phyloP scores from a whole-genome alignment of 2,113 vertebrate genomes.

The Reinhardtius hippoglossoides region DNA sequence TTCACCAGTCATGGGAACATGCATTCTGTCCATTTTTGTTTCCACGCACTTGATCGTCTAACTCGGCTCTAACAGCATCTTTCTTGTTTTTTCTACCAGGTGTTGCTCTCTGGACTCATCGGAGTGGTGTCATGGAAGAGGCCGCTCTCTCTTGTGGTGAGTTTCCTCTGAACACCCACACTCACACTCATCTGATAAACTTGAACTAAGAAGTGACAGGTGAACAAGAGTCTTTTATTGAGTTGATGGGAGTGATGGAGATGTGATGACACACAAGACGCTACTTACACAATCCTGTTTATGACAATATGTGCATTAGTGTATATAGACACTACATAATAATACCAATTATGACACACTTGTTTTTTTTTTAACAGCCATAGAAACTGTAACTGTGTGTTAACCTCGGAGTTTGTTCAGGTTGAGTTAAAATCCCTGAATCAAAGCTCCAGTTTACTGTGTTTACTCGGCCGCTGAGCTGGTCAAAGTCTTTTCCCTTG shows the following conservation, averaged over 20 bases:
- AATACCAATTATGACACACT: neutral
- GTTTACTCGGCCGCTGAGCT: constrained; percentile 28
- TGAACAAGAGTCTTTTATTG: constrained; percentile 23
- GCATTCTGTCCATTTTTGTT: neutral
- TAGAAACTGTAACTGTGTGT: neutral
- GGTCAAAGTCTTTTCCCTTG: constrained; percentile 26
- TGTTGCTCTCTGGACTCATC: constrained; percentile 95
- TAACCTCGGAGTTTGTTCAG: constrained; percentile 7
- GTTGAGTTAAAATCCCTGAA: constrained; percentile 30
- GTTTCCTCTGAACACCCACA: constrained; percentile 64
- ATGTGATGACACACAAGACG: neutral
- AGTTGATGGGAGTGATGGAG: neutral
- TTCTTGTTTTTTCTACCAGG: constrained; percentile 81
- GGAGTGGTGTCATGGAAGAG: constrained; percentile 99
- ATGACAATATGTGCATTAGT: neutral
- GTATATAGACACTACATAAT: neutral
- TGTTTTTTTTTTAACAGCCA: neutral
- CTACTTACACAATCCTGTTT: neutral
- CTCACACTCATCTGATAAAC: constrained; percentile 27
- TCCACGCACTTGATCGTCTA: neutral
- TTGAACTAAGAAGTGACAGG: constrained; percentile 25
- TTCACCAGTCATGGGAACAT: neutral
- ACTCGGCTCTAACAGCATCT: constrained; percentile 27
- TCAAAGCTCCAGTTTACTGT: constrained; percentile 15
- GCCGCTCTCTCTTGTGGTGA: constrained; percentile 97